Conservation (phyloP, 2,113 vertebrate species). For the Brienomyrus brachyistius region DNA sequence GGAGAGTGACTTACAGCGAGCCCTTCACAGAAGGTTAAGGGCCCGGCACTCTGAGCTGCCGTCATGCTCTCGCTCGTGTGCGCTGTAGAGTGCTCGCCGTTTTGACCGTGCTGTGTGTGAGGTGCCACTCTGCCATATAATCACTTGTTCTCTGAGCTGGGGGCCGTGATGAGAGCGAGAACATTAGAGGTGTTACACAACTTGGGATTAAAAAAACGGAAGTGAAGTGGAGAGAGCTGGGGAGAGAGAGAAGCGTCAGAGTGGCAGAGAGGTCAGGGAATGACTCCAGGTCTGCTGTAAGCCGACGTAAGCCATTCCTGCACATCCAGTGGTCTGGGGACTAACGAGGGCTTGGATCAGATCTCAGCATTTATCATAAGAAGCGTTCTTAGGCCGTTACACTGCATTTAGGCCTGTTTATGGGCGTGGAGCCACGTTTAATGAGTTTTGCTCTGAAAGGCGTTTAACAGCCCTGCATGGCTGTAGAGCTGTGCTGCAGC, state of each 20-base stretch:
- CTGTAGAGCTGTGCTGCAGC: not conserved
- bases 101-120: conserved; percentile 45
- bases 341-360: not conserved
- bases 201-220: not conserved
- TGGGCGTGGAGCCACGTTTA: not conserved
- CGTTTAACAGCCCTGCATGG: not conserved
- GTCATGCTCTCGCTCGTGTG: conserved; percentile 52
- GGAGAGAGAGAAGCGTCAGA: not conserved
- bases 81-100: conserved; percentile 45
- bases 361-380: not conserved
- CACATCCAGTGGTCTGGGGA: not conserved
- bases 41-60: conserved; percentile 35
- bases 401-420: not conserved
- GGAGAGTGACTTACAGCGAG: conserved; percentile 48
- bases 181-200: conserved; percentile 37
- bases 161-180: conserved; percentile 24
- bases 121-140: conserved; percentile 45
- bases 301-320: not conserved
- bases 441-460: not conserved
- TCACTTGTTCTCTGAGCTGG: conserved; percentile 40
- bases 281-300: not conserved
- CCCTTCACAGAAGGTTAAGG: conserved; percentile 51
- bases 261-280: conserved; percentile 2
- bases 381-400: not conserved
- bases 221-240: conserved; percentile 8